Evolutionary conservation across 2,888 invertebrate species (phyloP).

Genomic region (Alsophila aescularia): DNA sequence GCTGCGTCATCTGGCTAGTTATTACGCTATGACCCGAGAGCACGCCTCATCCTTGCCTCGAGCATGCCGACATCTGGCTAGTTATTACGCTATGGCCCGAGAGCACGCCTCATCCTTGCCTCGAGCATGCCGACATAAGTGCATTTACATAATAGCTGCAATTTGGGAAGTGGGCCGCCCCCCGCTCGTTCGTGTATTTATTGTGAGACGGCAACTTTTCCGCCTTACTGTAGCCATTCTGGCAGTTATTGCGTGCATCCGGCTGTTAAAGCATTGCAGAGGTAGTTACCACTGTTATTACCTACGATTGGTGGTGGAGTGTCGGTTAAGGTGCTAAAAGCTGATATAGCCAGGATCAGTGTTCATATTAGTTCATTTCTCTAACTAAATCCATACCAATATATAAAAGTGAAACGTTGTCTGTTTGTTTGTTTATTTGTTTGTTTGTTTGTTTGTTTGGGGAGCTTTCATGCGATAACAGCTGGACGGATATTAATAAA

Average conservation of each 20-base stretch:
- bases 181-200: constrained; percentile 26
- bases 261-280: too few relatives aligned
- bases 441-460: too few relatives aligned
- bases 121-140: constrained; percentile 23
- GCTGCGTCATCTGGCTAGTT: constrained; percentile 1
- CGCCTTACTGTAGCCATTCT: not conserved
- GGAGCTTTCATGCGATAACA: too few relatives aligned
- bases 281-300: not conserved
- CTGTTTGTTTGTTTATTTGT: too few relatives aligned
- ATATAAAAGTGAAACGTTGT: too few relatives aligned
- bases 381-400: too few relatives aligned
- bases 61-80: constrained; percentile 1
- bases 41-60: constrained; percentile 18
- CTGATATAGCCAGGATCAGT: too few relatives aligned
- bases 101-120: constrained; percentile 20
- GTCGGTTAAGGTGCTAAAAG: too few relatives aligned
- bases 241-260: not conserved
- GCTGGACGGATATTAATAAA: too few relatives aligned
- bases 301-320: not conserved
- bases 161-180: constrained; percentile 35
- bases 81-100: constrained; percentile 2
- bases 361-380: too few relatives aligned
- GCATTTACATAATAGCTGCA: constrained; percentile 45
- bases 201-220: constrained; percentile 19
- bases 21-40: constrained; percentile 2